These are phyloP conservation scores for Hofmannophila pseudospretella DNA, from an alignment of 2,888 invertebrate species.

Conservation along the genomic window DNA sequence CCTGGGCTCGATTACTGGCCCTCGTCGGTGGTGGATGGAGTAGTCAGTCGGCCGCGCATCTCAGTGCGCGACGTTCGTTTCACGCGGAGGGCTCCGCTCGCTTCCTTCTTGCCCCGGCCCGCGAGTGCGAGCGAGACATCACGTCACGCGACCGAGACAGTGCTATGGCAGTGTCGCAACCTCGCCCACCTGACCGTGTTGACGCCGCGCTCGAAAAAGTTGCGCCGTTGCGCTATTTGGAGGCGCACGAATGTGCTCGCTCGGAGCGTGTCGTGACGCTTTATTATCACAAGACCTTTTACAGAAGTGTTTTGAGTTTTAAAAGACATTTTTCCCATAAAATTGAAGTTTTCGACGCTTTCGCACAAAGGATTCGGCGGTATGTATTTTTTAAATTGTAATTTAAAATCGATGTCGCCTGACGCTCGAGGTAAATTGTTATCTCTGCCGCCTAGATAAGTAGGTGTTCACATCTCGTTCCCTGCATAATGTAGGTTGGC, in stretches of 20 bases:
- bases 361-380: slow-evolving; percentile 35
- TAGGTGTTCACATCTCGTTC: slow-evolving; percentile 33
- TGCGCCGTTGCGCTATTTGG: slow-evolving; percentile 78
- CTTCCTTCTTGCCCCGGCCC: slow-evolving; percentile 42
- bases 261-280: slow-evolving; percentile 61
- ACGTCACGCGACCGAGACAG: slow-evolving; percentile 41
- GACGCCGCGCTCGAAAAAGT: slow-evolving; percentile 77
- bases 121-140: slow-evolving; percentile 58
- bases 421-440: slow-evolving; percentile 38
- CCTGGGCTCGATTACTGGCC: slow-evolving; percentile 53
- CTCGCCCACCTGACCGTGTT: slow-evolving; percentile 79
- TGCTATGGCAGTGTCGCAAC: slow-evolving; percentile 74
- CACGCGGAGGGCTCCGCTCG: slow-evolving; percentile 55
- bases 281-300: slow-evolving; percentile 58
- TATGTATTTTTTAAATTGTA: slow-evolving; percentile 41
- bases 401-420: slow-evolving; percentile 23
- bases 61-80: slow-evolving; percentile 73
- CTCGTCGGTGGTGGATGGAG: slow-evolving; percentile 34
- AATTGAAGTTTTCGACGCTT: slow-evolving; percentile 32
- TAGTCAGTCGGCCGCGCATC: slow-evolving; percentile 76
- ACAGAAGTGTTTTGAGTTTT: slow-evolving; percentile 44
- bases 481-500: slow-evolving; percentile 26
- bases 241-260: slow-evolving; percentile 72
- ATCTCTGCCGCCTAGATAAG: slow-evolving; percentile 46
- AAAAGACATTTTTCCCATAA: slow-evolving; percentile 29